Percentiles rank a stretch among this genome's conserved stretches.
Conservation (phyloP, 2,797 vertebrate species). For the Notamacropus eugenii region DNA sequence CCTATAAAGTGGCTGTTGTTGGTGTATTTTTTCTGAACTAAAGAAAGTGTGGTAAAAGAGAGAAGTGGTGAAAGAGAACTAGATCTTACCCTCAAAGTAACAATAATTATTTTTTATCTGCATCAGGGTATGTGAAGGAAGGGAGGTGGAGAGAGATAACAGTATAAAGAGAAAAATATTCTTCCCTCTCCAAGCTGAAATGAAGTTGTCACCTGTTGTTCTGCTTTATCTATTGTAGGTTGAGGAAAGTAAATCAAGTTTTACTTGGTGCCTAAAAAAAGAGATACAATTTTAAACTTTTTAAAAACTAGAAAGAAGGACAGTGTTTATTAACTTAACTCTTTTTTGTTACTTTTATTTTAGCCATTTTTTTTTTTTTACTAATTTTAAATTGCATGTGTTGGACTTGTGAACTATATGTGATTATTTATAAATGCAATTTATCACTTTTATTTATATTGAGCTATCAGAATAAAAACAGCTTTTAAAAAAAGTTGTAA, state of each 20-base stretch:
- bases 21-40: conserved; percentile 48
- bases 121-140: not conserved
- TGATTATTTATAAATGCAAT: not conserved
- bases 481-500: not conserved
- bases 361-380: accelerated
- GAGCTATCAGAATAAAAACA: not conserved
- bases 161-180: too few species aligned
- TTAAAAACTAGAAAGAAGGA: not conserved
- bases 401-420: not conserved
- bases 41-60: accelerated
- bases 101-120: not conserved
- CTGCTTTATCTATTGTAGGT: not conserved
- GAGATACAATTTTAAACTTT: not conserved
- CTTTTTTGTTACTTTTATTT: accelerated
- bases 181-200: not conserved
- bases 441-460: not conserved
- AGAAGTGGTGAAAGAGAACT: accelerated
- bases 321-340: too few species aligned
- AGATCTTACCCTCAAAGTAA: not conserved
- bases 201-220: not conserved
- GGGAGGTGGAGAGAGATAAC: not conserved
- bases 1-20: not conserved
- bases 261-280: not conserved
- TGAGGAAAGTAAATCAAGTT: not conserved
- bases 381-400: not conserved